phyloP scores from a whole-genome alignment of 2,113 vertebrate species.

The Scytalopus superciliaris region DNA sequence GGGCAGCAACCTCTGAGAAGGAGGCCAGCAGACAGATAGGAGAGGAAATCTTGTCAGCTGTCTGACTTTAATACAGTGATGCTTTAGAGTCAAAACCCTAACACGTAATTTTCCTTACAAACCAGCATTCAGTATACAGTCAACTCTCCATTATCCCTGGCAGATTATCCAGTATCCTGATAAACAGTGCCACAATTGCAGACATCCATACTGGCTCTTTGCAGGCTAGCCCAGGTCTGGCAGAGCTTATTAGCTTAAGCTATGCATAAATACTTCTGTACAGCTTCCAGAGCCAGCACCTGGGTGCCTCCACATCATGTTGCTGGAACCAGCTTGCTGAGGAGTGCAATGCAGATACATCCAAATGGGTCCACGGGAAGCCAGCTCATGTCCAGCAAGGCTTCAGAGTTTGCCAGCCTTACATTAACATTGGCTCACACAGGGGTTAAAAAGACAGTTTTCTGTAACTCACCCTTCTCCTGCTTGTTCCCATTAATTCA shows the following conservation, averaged over 20 bases:
- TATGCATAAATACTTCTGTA: conserved; percentile 31
- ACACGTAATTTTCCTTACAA: conserved; percentile 39
- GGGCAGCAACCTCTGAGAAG: neutral
- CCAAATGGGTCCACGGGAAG: neutral
- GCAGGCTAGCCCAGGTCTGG: conserved; percentile 36
- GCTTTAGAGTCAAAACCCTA: conserved; percentile 30
- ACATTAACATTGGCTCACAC: neutral
- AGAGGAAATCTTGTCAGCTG: conserved; percentile 38
- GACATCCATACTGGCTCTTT: conserved; percentile 31
- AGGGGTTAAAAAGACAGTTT: conserved; percentile 52
- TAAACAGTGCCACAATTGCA: conserved; percentile 42
- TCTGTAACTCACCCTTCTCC: conserved; percentile 35
- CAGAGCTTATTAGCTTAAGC: conserved; percentile 55
- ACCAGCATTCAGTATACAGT: conserved; percentile 17
- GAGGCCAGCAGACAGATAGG: conserved; percentile 14
- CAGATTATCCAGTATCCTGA: conserved; percentile 57
- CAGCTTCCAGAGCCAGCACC: neutral
- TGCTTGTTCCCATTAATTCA: conserved; percentile 51
- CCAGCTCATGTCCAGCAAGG: neutral
- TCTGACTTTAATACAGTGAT: conserved; percentile 39
- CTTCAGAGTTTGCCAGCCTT: neutral
- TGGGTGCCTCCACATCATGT: rapidly evolving
- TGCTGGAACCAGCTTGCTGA: neutral
- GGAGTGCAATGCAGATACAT: neutral
- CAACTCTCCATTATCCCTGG: conserved; percentile 51